Conservation (phyloP, 1,140 invertebrate genomes). For the Zophobas atratus region DNA sequence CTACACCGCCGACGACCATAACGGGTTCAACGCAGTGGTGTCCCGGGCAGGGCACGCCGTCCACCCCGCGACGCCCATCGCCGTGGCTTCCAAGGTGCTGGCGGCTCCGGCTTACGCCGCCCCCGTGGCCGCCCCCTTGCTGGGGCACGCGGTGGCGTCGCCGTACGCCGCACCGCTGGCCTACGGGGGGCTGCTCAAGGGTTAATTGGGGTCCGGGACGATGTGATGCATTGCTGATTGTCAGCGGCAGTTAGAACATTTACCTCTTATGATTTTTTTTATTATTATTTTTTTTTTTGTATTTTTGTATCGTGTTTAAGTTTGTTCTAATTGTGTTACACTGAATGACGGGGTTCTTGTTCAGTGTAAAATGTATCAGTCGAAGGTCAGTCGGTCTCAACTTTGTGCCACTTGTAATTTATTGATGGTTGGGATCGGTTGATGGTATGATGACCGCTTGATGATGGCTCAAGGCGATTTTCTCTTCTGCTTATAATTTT, state of each 20-base stretch:
- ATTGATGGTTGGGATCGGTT: constrained; percentile 9
- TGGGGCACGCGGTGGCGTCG: constrained; percentile 2
- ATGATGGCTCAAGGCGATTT: constrained; percentile 18
- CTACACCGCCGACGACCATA: constrained; percentile 50
- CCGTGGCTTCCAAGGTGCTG: constrained; percentile 19
- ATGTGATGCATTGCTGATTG: constrained; percentile 10
- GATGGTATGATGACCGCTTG: constrained; percentile 12
- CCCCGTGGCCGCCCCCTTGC: constrained; percentile 1
- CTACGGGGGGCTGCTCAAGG: constrained; percentile 7
- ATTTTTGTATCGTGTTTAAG: neutral
- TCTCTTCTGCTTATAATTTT: constrained; percentile 19
- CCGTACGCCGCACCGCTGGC: neutral
- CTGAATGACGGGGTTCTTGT: constrained; percentile 32
- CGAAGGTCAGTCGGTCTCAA: neutral
- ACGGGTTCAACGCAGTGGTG: constrained; percentile 49
- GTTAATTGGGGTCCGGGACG: constrained; percentile 10
- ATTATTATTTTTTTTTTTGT: no score
- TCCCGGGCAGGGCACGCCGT: constrained; percentile 21
- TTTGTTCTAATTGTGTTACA: constrained; percentile 25
- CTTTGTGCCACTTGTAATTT: constrained; percentile 24
- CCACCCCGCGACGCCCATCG: constrained; percentile 28
- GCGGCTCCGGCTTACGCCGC: constrained; percentile 17
- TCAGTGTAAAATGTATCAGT: constrained; percentile 35
- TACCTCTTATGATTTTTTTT: neutral
- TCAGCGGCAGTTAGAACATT: constrained; percentile 11